phyloP scores from a whole-genome alignment of 2,797 vertebrate species.

The Coluber constrictor region DNA sequence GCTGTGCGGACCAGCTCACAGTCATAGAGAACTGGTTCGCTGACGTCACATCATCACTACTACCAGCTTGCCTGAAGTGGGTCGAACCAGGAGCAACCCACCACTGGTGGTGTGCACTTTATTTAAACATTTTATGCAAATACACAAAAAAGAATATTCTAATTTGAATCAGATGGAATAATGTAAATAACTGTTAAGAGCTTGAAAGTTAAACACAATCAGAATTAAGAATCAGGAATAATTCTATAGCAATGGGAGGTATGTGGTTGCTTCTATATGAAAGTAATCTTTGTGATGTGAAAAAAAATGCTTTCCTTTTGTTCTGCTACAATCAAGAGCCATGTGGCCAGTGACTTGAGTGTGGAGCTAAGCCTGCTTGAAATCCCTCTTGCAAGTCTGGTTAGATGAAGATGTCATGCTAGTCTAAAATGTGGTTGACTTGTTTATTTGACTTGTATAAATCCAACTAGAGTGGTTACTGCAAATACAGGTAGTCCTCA shows the following conservation, averaged over 20 bases:
- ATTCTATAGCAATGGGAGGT: background rate
- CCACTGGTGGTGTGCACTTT: background rate
- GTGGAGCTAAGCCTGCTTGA: background rate
- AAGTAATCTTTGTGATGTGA: background rate
- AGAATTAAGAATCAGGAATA: background rate
- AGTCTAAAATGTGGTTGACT: background rate
- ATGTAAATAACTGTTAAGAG: background rate
- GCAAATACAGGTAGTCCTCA: background rate
- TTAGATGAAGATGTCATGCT: too few relatives aligned
- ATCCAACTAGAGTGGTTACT: background rate
- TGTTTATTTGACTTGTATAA: background rate
- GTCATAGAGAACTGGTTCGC: too few relatives aligned
- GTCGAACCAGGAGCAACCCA: too few relatives aligned
- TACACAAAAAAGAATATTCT: background rate
- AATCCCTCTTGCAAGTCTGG: background rate
- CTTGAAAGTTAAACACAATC: background rate
- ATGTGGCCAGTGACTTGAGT: too few relatives aligned
- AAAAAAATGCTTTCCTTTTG: background rate
- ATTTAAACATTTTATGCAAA: background rate
- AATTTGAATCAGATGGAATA: background rate
- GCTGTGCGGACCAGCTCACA: too few relatives aligned
- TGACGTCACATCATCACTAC: too few relatives aligned
- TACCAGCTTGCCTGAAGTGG: too few relatives aligned
- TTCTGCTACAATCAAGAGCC: background rate
- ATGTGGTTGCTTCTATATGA: background rate